Evolutionary conservation across 2,797 vertebrate species (phyloP).

Genomic region (Sitta carolinensis): DNA sequence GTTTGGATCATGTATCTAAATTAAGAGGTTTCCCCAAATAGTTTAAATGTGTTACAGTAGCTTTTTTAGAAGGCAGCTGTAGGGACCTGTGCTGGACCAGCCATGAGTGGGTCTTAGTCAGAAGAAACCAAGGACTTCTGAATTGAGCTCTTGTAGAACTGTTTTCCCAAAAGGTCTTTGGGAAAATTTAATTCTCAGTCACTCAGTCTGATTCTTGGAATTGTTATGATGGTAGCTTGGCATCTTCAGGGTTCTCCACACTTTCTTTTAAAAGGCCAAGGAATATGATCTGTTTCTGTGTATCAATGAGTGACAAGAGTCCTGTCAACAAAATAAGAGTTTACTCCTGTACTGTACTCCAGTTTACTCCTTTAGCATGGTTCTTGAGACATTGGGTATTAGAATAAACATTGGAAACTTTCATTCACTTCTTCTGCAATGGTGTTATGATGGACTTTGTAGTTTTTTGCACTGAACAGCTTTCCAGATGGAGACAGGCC

Average conservation of each 20-base stretch:
- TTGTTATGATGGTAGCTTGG: background rate
- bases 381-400: background rate
- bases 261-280: background rate
- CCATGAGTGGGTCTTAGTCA: background rate
- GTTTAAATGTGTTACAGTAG: background rate
- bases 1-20: background rate
- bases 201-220: background rate
- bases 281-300: background rate
- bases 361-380: background rate
- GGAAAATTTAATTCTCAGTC: background rate
- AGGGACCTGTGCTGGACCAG: background rate
- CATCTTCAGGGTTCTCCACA: background rate
- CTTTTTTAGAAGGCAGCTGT: background rate
- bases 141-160: background rate
- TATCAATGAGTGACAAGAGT: background rate
- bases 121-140: background rate
- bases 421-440: background rate
- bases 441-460: background rate
- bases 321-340: background rate
- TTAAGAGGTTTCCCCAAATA: background rate
- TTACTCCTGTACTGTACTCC: too few relatives aligned
- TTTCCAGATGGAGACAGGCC: background rate
- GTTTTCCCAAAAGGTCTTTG: background rate
- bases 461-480: background rate
- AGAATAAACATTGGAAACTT: background rate